These are phyloP conservation scores for Meliscaeva auricollis DNA, from an alignment of 2,888 invertebrate species.

Conservation along the genomic window DNA sequence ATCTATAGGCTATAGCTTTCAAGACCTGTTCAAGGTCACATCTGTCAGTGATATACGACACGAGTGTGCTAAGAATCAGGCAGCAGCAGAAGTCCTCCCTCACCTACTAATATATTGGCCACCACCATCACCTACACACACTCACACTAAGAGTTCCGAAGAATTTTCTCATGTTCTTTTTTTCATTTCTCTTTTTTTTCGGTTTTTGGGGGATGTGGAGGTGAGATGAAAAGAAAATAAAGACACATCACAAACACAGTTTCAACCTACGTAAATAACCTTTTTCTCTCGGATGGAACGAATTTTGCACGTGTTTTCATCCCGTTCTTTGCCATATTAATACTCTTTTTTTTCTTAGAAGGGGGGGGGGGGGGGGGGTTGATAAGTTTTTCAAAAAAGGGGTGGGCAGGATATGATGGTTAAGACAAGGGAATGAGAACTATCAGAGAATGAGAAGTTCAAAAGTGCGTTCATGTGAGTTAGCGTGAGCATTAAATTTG, in stretches of 20 bases:
- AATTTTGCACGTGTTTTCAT: constrained; percentile 55
- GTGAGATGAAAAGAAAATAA: background rate
- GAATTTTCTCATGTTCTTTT: constrained; percentile 3
- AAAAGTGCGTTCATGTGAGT: constrained; percentile 20
- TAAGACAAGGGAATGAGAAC: background rate
- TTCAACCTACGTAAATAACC: constrained; percentile 39
- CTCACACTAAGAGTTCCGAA: background rate
- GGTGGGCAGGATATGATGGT: background rate
- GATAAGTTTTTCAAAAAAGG: background rate
- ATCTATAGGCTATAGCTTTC: constrained; percentile 65
- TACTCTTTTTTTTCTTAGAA: constrained; percentile 11
- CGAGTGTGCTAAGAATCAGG: constrained; percentile 37
- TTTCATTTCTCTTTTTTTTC: background rate
- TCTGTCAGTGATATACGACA: constrained; percentile 74
- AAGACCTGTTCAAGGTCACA: constrained; percentile 77
- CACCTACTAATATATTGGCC: background rate
- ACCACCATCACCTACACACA: background rate
- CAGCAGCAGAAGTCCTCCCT: constrained; percentile 31
- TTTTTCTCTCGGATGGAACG: constrained; percentile 11
- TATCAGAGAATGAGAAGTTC: constrained; percentile 4
- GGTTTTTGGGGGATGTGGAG: background rate
- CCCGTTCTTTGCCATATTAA: constrained; percentile 36
- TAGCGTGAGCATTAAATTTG: constrained; percentile 56
- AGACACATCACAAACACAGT: constrained; percentile 17
- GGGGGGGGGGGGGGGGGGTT: background rate